Base-by-base conservation (phyloP, 2,888 invertebrate genomes). In the Lamellibrachia columna region DNA sequence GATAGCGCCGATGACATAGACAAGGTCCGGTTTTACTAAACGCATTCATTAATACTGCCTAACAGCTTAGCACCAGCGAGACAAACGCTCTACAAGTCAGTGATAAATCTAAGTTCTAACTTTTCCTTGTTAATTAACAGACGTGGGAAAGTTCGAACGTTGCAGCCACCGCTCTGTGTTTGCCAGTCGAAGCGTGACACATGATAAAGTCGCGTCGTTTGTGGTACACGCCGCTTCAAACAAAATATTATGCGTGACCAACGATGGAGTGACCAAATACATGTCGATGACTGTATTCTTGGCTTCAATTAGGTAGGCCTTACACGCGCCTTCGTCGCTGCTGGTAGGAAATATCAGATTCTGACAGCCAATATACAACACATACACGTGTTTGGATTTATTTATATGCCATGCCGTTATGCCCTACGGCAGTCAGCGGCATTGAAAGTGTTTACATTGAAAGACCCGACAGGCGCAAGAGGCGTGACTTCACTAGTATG, bases 161-260 rank as follows among this genome's bases (percentile, higher is more conserved):
- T 15, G 75, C 75, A 75, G 22, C n/a, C 22, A 22, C 75, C 7
- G 75, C 75, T 15, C 75, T 75, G 75, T 15, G 75, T 0, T 22
- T 75, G 22, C 75, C 75, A 75, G 75, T 75, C n/a, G 75, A 75
- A 75, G 15, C 75, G 75, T 75, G 75, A 75, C 75, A 75, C 75
- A 3, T 75, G 22, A 75, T 75, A 75, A 22, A 22, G 22, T 75
- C 15, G 75, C n/a, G 75, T 75, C 22, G 22, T 75, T 75, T 75
- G 75, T 75, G 75, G 75, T 22, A 75, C 75, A 75, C 2, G 75
- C 22, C 75, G 75, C 75, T 75, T n/a, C 75, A 75, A n/a, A 6
- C n/a, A 75, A 22, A 22, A 75, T 75, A 75, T 75, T 22, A 22
- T n/a, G 75, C 15, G 75, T 75, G 75, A n/a, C 75, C 75, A 75